A percentile compares a stretch with the other conserved stretches of the same genome.
phyloP scores from a whole-genome alignment of 1,140 invertebrate species.

The Berghia stephanieae region DNA sequence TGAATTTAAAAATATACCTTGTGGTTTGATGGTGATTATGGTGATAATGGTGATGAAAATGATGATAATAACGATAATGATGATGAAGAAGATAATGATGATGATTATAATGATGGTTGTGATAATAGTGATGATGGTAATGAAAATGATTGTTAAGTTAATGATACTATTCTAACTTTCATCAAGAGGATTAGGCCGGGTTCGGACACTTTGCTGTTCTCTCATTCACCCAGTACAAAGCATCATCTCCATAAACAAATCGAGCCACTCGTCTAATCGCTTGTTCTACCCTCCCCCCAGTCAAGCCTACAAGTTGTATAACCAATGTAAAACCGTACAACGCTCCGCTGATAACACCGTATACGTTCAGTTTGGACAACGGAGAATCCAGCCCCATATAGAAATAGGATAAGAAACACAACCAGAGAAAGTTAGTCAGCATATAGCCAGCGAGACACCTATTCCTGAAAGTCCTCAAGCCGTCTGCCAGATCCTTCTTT shows the following conservation, averaged over 20 bases:
- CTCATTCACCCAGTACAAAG: conserved; percentile 39
- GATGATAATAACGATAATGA: no score
- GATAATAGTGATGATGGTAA: no score
- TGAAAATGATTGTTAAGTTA: no score
- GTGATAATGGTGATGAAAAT: no score
- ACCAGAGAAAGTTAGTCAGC: conserved; percentile 43
- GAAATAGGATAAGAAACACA: conserved; percentile 43
- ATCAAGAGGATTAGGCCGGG: no score
- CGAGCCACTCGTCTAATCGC: conserved; percentile 36
- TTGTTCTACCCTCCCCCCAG: conserved; percentile 36
- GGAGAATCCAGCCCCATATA: conserved; percentile 40
- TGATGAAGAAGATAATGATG: no score
- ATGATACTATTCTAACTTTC: no score
- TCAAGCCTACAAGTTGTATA: conserved; percentile 46
- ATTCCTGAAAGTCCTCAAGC: conserved; percentile 39
- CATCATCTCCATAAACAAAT: conserved; percentile 34
- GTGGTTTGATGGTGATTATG: no score
- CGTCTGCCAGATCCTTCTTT: conserved; percentile 35
- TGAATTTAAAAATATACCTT: no score
- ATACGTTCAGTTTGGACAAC: conserved; percentile 44
- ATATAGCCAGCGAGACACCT: conserved; percentile 35
- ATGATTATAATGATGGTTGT: no score
- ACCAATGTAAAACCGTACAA: conserved; percentile 47
- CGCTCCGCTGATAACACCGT: conserved; percentile 49
- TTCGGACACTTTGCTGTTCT: no score